Percentiles rank a stretch among this genome's conserved stretches.
phyloP scores from a whole-genome alignment of 2,113 vertebrate species.

The Carassius carassius region DNA sequence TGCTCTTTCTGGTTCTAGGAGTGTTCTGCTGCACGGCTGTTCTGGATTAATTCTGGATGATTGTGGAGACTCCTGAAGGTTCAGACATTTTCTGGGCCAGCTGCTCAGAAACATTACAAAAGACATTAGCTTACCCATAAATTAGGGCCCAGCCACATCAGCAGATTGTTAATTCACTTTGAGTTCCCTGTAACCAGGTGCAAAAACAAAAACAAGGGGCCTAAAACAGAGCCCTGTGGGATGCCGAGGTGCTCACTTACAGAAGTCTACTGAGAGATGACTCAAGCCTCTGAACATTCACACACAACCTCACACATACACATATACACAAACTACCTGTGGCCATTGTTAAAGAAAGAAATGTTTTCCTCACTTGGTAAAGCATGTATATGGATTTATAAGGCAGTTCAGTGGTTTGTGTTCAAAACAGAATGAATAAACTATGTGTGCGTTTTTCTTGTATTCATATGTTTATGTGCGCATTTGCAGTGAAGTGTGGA shows the following conservation, averaged over 20 bases:
- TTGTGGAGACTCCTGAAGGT: conserved; percentile 56
- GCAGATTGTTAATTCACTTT: conserved; percentile 59
- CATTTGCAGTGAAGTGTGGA: conserved; percentile 36
- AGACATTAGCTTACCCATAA: conserved; percentile 60
- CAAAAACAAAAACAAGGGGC: conserved; percentile 59
- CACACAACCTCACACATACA: conserved; percentile 43
- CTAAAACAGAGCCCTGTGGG: conserved; percentile 52
- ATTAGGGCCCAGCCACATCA: conserved; percentile 56
- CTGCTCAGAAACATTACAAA: conserved; percentile 59
- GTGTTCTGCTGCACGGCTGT: conserved; percentile 30
- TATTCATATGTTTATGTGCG: conserved; percentile 44
- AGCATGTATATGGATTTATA: conserved; percentile 35
- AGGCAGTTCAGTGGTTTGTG: conserved; percentile 37
- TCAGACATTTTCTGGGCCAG: conserved; percentile 60
- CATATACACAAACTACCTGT: conserved; percentile 40
- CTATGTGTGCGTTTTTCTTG: conserved; percentile 39
- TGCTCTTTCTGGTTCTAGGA: conserved; percentile 10
- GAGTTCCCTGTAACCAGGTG: conserved; percentile 59
- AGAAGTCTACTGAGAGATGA: conserved; percentile 53
- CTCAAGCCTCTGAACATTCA: conserved; percentile 54
- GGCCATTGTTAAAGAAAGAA: conserved; percentile 43
- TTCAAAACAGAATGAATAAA: conserved; percentile 34
- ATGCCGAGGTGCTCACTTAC: conserved; percentile 59
- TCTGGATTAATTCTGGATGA: conserved; percentile 50
- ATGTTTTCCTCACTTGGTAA: conserved; percentile 29